Base-by-base conservation (phyloP, 2,113 vertebrate species). In the Monarcha castaneiventris region DNA sequence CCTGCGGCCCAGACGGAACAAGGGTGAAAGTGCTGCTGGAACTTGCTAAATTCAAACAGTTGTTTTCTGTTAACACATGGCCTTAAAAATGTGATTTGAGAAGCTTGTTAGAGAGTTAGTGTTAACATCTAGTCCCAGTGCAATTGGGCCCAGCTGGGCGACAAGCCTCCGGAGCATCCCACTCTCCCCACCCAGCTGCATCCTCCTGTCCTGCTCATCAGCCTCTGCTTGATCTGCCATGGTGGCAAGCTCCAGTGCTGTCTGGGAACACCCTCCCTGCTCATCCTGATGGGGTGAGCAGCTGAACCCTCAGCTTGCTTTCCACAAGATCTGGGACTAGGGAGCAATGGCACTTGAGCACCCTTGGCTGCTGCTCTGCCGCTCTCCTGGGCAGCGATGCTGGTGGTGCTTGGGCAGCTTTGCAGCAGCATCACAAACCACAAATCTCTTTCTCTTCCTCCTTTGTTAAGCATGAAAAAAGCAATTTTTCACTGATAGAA, bases 41-140 rank as follows among this genome's bases (percentile, higher is more conserved):
- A 90, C 79, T 89, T 61, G 85, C 85, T 94, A 61, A 85, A 95
- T 89, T 90, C 41, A 43, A 63, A 90, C 94, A 95, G 93, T 96
- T 97, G 85, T 93, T 96, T 94, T 93, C 87, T 95, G 86, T 94
- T 95, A 96, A 90, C 90, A 64, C 82, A 49, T 5, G 3, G 90
- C 85, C 79, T 95, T 90, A 75, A 96, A 92, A 90, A 85, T 32
- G 64, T 0, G 61, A 87, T 90, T 92, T 81, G 93, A 78, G 86
- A 95, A 92, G 92, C 90, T 78, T 92, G 76, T 89, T 86, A 78
- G 94, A 76, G 78, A 94, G 52, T 63, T 61, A 27, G 61, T 89
- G 83, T 92, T 92, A 90, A 78, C 85, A 63, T 95, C 83, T 44
- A 59, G 44, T 74, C 79, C 48, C 44, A 21, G 52, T 1, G 5